Evolutionary conservation across 2,113 vertebrate genomes (phyloP).

Genomic region (Xenopus borealis): DNA sequence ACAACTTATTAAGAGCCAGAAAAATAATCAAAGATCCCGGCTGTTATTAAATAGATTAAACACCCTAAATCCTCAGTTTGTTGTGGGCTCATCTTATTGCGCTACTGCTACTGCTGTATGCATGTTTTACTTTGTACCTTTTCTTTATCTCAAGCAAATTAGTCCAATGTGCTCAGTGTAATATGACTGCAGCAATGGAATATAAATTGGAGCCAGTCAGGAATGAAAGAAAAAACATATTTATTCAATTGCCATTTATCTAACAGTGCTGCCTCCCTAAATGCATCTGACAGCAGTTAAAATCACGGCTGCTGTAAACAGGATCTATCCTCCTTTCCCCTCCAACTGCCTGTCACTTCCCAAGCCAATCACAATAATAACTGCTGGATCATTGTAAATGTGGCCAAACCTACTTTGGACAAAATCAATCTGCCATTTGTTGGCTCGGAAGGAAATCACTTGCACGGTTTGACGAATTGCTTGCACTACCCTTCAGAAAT

Average conservation of each 20-base stretch:
- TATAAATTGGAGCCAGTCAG: slow-evolving; percentile 40
- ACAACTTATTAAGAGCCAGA: too few relatives aligned
- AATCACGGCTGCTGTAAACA: slow-evolving; percentile 73
- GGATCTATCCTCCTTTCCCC: slow-evolving; percentile 72
- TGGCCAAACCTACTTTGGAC: slow-evolving; percentile 77
- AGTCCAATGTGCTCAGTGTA: slow-evolving; percentile 11
- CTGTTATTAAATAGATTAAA: too few relatives aligned
- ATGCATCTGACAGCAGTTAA: slow-evolving; percentile 78
- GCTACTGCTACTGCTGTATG: too few relatives aligned
- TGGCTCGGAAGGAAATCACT: slow-evolving; percentile 80
- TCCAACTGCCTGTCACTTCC: slow-evolving; percentile 81
- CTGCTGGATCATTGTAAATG: slow-evolving; percentile 81
- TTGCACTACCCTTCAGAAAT: slow-evolving; percentile 71
- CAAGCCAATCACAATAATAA: slow-evolving; percentile 86
- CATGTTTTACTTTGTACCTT: too few relatives aligned
- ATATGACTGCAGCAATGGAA: slow-evolving; percentile 21
- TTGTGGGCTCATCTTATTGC: too few relatives aligned
- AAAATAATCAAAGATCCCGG: too few relatives aligned
- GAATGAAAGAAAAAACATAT: slow-evolving; percentile 56
- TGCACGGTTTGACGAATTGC: slow-evolving; percentile 80
- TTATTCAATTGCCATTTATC: slow-evolving; percentile 68
- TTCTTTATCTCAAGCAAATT: too few relatives aligned
- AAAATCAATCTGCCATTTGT: slow-evolving; percentile 91
- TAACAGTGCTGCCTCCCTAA: slow-evolving; percentile 68
- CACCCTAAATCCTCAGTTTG: too few relatives aligned